Conservation (phyloP, 2,797 vertebrate genomes). For the Enteromius anoplus region DNA sequence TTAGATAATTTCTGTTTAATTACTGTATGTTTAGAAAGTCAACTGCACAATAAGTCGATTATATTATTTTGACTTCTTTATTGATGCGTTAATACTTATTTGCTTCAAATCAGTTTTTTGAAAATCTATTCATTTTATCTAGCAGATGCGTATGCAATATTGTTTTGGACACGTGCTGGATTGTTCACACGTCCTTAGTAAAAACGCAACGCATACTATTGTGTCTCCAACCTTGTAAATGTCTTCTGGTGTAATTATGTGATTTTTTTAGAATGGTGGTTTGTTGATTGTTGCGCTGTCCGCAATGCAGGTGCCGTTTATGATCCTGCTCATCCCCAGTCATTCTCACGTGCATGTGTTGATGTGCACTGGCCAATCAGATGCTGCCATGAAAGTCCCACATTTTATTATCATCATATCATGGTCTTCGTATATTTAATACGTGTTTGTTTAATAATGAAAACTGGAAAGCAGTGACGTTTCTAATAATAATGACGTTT, state of each 20-base stretch:
- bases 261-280: not conserved
- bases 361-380: slow-evolving; percentile 42
- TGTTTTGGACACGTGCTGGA: slow-evolving; percentile 28
- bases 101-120: not conserved
- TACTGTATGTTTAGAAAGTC: not conserved
- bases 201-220: not conserved
- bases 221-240: not conserved
- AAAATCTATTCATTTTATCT: not conserved
- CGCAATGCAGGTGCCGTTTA: slow-evolving; percentile 84
- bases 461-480: not conserved
- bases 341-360: slow-evolving; percentile 45
- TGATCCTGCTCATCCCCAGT: slow-evolving; percentile 50
- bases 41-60: not conserved
- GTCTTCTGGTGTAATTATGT: not conserved
- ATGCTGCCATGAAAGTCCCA: slow-evolving; percentile 28
- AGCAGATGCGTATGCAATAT: not conserved
- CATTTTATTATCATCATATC: not conserved
- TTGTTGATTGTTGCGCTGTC: slow-evolving; percentile 70
- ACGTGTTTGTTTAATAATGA: not conserved
- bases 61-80: not conserved
- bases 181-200: not conserved
- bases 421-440: not conserved
- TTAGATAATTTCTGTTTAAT: not conserved
- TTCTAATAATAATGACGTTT: not conserved
- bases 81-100: not conserved